Conservation (phyloP, 2,888 invertebrate species). For the Idaea dimidiata region DNA sequence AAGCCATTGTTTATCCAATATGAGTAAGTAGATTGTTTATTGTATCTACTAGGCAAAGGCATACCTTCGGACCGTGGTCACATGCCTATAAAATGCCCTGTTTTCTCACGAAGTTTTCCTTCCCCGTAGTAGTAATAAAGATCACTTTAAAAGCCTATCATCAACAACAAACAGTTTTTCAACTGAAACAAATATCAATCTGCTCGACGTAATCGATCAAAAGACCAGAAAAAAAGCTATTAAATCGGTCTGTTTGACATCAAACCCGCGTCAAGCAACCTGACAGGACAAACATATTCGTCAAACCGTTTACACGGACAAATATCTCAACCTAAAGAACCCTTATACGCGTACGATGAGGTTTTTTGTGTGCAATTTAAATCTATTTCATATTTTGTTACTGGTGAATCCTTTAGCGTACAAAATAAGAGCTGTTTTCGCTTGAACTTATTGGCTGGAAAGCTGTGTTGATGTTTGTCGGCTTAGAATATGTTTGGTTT, state of each 20-base stretch:
- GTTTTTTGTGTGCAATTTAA: conserved; percentile 35
- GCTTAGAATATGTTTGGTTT: conserved; percentile 47
- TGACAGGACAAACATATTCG: conserved; percentile 43
- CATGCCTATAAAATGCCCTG: no score
- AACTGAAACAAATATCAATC: conserved; percentile 24
- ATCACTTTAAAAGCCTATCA: neutral
- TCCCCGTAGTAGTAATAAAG: no score
- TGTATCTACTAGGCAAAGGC: no score
- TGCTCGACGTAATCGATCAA: conserved; percentile 23
- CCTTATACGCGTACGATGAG: conserved; percentile 38
- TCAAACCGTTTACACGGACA: conserved; percentile 53
- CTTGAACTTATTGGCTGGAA: conserved; percentile 1
- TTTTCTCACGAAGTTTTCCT: no score
- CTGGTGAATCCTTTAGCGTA: conserved; percentile 13
- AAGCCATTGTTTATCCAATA: no score
- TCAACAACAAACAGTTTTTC: conserved; percentile 10
- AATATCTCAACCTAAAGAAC: conserved; percentile 46
- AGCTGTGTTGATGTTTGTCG: conserved; percentile 21
- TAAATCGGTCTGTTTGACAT: conserved; percentile 38
- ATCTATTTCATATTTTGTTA: conserved; percentile 7
- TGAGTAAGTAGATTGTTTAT: no score
- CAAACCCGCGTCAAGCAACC: conserved; percentile 31
- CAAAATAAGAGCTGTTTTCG: conserved; percentile 20
- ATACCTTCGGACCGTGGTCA: no score
- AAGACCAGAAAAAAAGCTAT: conserved; percentile 36